These are phyloP conservation scores for Myxocyprinus asiaticus DNA, from an alignment of 2,113 vertebrate genomes.

Conservation along the genomic window DNA sequence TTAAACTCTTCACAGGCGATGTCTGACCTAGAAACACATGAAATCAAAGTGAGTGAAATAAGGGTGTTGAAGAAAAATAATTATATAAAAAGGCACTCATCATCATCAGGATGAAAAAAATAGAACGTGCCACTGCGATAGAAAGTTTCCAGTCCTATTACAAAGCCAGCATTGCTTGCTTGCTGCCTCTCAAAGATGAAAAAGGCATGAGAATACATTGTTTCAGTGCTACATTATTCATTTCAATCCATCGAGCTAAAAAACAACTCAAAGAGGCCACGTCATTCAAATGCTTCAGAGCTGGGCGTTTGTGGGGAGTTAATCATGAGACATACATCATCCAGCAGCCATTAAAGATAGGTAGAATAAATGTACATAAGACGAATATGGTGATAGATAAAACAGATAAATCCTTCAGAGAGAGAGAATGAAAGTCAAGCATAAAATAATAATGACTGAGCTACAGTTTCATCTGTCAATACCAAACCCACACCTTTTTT, in stretches of 20 bases:
- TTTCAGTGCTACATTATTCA: slow-evolving; percentile 38
- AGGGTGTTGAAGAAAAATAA: slow-evolving; percentile 3
- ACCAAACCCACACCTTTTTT: too few species aligned
- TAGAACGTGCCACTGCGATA: slow-evolving; percentile 1
- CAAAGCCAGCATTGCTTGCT: neutral
- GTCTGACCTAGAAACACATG: slow-evolving; percentile 82
- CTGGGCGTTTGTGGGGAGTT: slow-evolving; percentile 21
- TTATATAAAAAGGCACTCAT: neutral
- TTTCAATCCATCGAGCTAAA: neutral
- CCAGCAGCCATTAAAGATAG: slow-evolving; percentile 41
- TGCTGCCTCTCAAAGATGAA: too few species aligned
- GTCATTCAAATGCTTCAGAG: neutral
- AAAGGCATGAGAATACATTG: slow-evolving; percentile 23
- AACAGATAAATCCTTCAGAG: slow-evolving; percentile 2
- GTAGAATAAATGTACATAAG: slow-evolving; percentile 38
- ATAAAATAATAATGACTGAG: too few species aligned
- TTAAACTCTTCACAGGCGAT: slow-evolving; percentile 90
- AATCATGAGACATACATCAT: slow-evolving; percentile 42
- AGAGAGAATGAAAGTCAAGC: neutral
- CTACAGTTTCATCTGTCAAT: too few species aligned
- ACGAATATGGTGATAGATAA: slow-evolving; percentile 23
- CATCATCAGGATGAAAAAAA: neutral
- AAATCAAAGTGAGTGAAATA: slow-evolving; percentile 28
- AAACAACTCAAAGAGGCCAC: slow-evolving; percentile 13
- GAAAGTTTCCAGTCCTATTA: neutral